phyloP scores from a whole-genome alignment of 1,140 invertebrate genomes.

The Oryctes rhinoceros region DNA sequence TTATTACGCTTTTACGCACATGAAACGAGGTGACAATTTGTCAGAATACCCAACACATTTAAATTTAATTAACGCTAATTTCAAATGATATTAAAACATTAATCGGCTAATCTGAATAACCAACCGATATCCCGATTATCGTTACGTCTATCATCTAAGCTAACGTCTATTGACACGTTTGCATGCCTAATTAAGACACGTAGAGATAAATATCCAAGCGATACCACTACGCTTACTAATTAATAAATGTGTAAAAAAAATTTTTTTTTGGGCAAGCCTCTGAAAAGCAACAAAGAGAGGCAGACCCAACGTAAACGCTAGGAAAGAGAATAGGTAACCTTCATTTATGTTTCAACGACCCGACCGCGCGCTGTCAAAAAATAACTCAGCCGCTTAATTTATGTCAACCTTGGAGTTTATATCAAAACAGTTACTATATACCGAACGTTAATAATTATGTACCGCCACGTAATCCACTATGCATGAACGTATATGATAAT shows the following conservation, averaged over 20 bases:
- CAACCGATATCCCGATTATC: not conserved
- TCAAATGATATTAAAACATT: not conserved
- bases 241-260: constrained; percentile 15
- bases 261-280: not conserved
- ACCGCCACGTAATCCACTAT: not conserved
- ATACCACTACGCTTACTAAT: not conserved
- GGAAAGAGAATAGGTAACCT: not conserved
- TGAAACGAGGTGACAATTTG: no score
- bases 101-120: not conserved
- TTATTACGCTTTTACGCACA: no score
- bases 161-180: not conserved
- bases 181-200: constrained; percentile 7
- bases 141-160: not conserved
- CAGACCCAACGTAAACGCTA: not conserved
- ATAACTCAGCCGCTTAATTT: constrained; percentile 18
- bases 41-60: not conserved
- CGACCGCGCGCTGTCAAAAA: not conserved
- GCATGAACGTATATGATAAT: not conserved
- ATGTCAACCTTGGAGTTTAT: constrained; percentile 13
- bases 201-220: not conserved
- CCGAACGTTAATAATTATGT: constrained; percentile 6
- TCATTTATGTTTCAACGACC: constrained; percentile 18
- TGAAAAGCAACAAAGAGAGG: not conserved
- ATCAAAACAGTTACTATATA: not conserved
- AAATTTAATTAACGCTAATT: constrained; percentile 19